Evolutionary conservation across 2,113 vertebrate species (phyloP).

Genomic region (Drymodes brunneopygia): DNA sequence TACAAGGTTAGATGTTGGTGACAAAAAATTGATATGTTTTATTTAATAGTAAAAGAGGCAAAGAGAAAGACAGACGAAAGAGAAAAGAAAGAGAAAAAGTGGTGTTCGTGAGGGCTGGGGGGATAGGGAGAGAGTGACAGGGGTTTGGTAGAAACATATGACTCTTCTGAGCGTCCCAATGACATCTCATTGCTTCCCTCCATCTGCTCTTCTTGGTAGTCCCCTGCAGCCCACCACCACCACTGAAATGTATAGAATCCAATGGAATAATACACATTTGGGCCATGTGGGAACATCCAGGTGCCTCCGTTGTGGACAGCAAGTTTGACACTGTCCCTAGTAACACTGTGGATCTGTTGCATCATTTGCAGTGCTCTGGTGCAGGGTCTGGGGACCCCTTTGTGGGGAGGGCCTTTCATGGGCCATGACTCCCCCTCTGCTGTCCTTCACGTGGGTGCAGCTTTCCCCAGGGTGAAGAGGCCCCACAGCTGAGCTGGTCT

Average conservation of each 20-base stretch:
- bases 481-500: background rate
- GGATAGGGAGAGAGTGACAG: background rate
- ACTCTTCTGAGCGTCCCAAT: background rate
- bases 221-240: background rate
- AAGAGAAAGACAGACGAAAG: background rate
- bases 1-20: background rate
- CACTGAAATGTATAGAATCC: no score
- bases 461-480: background rate
- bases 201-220: no score
- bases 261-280: background rate
- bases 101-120: no score
- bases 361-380: background rate
- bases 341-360: background rate
- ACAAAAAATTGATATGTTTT: background rate
- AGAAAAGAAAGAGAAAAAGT: no score
- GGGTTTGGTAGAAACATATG: background rate
- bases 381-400: background rate
- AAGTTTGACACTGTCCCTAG: background rate
- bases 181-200: fast-evolving
- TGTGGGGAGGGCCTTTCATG: background rate
- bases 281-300: background rate
- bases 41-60: background rate
- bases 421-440: background rate
- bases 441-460: background rate
- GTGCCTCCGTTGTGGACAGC: background rate